These are phyloP conservation scores for Aphis craccivora DNA, from an alignment of 1,140 invertebrate genomes.

Conservation along the genomic window DNA sequence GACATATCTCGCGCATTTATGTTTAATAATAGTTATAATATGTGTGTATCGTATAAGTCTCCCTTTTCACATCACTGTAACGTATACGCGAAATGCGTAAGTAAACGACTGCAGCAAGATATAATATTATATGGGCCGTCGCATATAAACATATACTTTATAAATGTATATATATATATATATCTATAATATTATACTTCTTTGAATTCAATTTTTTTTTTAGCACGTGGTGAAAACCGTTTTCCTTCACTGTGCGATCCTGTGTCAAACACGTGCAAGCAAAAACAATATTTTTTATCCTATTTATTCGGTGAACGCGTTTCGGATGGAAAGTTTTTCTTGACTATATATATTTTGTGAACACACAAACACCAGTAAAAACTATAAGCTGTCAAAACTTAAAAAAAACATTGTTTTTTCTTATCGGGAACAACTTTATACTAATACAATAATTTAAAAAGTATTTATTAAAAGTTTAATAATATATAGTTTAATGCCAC, in stretches of 20 bases:
- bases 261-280: not conserved
- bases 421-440: not conserved
- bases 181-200: not conserved
- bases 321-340: not conserved
- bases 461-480: slow-evolving; percentile 16
- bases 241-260: not conserved
- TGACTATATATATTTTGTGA: not conserved
- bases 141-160: not conserved
- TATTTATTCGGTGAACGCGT: not conserved
- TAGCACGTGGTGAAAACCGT: not conserved
- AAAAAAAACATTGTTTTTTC: not conserved
- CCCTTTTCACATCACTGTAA: not conserved
- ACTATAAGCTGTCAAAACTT: slow-evolving; percentile 7
- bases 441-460: not conserved
- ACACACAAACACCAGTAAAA: not conserved
- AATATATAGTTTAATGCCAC: not conserved
- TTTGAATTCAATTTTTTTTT: not conserved
- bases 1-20: not conserved
- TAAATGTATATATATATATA: too few species aligned
- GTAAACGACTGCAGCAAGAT: not conserved
- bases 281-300: not conserved
- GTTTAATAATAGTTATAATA: not conserved
- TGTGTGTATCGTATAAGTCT: not conserved
- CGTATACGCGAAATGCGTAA: not conserved
- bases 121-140: not conserved